phyloP scores from a whole-genome alignment of 2,888 invertebrate species.

The Oeneis ivallda region DNA sequence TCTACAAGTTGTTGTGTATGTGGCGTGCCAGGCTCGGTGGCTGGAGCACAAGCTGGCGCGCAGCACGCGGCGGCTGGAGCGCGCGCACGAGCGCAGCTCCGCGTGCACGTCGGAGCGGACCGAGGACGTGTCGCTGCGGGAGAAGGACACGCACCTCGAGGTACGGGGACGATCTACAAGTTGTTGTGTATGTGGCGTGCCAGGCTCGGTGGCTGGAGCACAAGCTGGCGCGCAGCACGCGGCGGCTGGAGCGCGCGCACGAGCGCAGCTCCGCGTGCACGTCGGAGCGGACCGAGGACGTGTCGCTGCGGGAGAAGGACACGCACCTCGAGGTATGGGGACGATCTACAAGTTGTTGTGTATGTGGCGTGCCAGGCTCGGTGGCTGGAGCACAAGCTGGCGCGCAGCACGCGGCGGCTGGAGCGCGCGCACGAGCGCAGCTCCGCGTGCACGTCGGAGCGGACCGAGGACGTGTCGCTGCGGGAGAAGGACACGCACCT shows the following conservation, averaged over 20 bases:
- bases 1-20: no score
- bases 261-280: constrained; percentile 84
- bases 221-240: constrained; percentile 86
- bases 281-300: constrained; percentile 91
- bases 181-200: no score
- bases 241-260: constrained; percentile 87
- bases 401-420: constrained; percentile 86
- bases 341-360: no score
- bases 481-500: constrained; percentile 53
- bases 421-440: constrained; percentile 87
- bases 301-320: constrained; percentile 82
- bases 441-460: constrained; percentile 86
- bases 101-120: constrained; percentile 88
- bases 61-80: constrained; percentile 88
- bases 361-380: constrained; percentile 54
- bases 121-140: constrained; percentile 89
- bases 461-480: constrained; percentile 91
- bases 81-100: constrained; percentile 84
- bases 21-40: constrained; percentile 65
- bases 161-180: no score
- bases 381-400: constrained; percentile 85
- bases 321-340: constrained; percentile 13
- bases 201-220: constrained; percentile 83
- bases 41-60: constrained; percentile 86
- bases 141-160: constrained; percentile 38